Percentiles rank a stretch among this genome's conserved stretches.
Evolutionary conservation across 2,888 invertebrate genomes (phyloP).

Genomic region (Copidosoma aretas): DNA sequence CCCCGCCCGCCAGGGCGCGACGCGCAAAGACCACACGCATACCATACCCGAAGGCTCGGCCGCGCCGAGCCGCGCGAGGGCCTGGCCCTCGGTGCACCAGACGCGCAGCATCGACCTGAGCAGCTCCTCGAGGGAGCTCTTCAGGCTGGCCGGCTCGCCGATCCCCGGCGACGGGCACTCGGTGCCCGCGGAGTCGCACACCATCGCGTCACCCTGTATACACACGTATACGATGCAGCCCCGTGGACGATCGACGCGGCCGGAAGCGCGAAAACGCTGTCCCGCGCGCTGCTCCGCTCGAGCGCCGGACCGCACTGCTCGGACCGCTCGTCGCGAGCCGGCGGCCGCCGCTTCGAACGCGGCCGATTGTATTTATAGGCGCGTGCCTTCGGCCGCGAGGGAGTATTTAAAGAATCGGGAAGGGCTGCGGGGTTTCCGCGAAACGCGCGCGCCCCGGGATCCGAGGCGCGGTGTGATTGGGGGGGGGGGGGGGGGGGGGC

Average conservation of each 20-base stretch:
- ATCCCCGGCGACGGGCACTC: conserved; percentile 50
- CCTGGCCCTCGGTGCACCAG: conserved; percentile 81
- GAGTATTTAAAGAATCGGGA: conserved; percentile 60
- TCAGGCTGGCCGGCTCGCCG: conserved; percentile 51
- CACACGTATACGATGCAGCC: too few relatives aligned
- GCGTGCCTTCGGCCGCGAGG: conserved; percentile 52
- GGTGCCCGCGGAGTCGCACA: conserved; percentile 57
- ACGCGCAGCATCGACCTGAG: conserved; percentile 82
- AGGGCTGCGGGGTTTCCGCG: too few relatives aligned
- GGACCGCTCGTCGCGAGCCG: too few relatives aligned
- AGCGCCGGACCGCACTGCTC: conserved; percentile 38
- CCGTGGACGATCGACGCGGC: too few relatives aligned
- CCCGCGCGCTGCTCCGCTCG: conserved; percentile 50
- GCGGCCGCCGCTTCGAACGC: background rate
- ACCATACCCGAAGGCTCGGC: conserved; percentile 58
- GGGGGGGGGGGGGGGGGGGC: too few relatives aligned
- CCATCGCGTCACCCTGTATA: conserved; percentile 49
- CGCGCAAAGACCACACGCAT: too few relatives aligned
- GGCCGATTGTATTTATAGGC: conserved; percentile 44
- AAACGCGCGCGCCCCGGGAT: too few relatives aligned
- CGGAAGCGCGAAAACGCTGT: conserved; percentile 1
- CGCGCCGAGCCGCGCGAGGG: conserved; percentile 70
- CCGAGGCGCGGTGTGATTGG: too few relatives aligned
- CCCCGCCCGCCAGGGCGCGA: too few relatives aligned
- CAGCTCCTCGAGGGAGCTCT: conserved; percentile 77